Conservation (phyloP, 1,140 invertebrate genomes). For the Drosophila sulfurigaster region DNA sequence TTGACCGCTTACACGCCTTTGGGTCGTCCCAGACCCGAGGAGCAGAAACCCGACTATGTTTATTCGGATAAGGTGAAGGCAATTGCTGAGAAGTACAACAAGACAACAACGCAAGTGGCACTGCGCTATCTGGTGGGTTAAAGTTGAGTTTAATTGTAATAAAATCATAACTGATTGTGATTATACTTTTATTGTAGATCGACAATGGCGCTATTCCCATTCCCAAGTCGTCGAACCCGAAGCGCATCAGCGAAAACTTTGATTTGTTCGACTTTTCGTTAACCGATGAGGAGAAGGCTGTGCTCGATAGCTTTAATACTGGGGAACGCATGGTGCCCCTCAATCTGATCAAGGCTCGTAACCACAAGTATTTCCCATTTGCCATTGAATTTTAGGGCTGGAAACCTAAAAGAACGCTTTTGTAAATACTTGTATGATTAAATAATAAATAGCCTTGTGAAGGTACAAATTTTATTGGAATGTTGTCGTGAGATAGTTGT, state of each 20-base stretch:
- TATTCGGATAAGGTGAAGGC: conserved; percentile 87
- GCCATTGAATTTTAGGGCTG: conserved; percentile 85
- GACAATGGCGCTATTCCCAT: conserved; percentile 87
- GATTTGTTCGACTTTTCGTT: conserved; percentile 90
- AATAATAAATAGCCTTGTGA: background rate
- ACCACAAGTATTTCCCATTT: conserved; percentile 88
- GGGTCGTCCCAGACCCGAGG: conserved; percentile 87
- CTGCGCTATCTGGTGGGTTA: conserved; percentile 87
- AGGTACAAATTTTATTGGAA: background rate
- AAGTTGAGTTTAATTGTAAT: background rate
- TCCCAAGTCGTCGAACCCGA: conserved; percentile 90
- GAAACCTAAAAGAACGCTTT: background rate
- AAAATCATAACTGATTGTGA: background rate
- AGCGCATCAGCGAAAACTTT: conserved; percentile 90
- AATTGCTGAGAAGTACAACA: conserved; percentile 89
- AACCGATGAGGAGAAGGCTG: conserved; percentile 87
- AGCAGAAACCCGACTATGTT: conserved; percentile 77
- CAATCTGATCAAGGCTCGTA: conserved; percentile 70
- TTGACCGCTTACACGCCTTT: conserved; percentile 93
- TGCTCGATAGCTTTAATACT: conserved; percentile 88
- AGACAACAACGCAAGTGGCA: conserved; percentile 90
- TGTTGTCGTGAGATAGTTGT: no score
- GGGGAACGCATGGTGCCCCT: conserved; percentile 86
- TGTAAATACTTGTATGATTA: background rate
- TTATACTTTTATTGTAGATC: conserved; percentile 39